These are phyloP conservation scores for Achatina immaculata DNA, from an alignment of 1,140 invertebrate genomes.

Conservation along the genomic window DNA sequence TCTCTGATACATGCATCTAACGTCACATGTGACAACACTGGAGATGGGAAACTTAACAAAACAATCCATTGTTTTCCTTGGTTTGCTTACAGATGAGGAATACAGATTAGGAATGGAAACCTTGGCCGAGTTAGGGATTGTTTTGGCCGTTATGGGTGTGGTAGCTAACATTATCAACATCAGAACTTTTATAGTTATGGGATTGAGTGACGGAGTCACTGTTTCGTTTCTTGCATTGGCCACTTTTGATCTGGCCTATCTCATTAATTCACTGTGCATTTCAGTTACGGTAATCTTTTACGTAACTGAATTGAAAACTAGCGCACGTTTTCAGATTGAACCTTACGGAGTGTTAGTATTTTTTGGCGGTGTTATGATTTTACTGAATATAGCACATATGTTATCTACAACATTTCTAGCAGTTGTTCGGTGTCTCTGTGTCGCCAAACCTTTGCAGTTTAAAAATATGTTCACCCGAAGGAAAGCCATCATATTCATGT, in stretches of 20 bases:
- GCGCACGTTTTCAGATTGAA: neutral
- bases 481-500: neutral
- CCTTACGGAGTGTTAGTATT: neutral
- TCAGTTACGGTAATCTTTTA: neutral
- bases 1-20: too few species aligned
- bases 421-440: constrained; percentile 21
- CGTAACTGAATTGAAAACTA: neutral
- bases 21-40: too few species aligned
- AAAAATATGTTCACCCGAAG: constrained; percentile 3
- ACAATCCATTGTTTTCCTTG: too few species aligned
- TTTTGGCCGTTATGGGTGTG: neutral
- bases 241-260: neutral
- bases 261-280: neutral
- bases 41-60: too few species aligned
- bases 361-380: neutral
- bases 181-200: neutral
- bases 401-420: constrained; percentile 1
- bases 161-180: neutral
- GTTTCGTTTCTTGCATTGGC: neutral
- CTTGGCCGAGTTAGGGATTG: too few species aligned
- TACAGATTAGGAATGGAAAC: too few species aligned
- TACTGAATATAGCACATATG: neutral
- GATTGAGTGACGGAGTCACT: neutral
- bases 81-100: too few species aligned
- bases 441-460: neutral